A percentile compares a stretch with the other conserved stretches of the same genome.
Conservation (phyloP, 2,888 invertebrate genomes). For the Hanleya hanleyi region DNA sequence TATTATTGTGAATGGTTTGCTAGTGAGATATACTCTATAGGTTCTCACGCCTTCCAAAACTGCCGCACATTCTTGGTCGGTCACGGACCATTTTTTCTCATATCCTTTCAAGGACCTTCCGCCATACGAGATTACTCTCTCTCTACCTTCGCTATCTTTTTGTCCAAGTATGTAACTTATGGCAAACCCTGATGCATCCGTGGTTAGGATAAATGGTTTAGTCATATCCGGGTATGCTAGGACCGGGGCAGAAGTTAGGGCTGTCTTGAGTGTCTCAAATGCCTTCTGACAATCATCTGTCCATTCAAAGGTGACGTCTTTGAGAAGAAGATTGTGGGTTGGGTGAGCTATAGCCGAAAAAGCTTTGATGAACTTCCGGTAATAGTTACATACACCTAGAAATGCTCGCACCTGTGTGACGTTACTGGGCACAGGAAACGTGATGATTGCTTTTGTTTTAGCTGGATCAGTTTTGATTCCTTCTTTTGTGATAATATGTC, state of each 20-base stretch:
- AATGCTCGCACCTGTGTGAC: background rate
- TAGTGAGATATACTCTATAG: constrained; percentile 28
- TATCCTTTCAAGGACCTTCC: constrained; percentile 10
- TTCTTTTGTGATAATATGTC: constrained; percentile 5
- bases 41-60: constrained; percentile 33
- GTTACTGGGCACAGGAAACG: background rate
- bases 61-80: constrained; percentile 32
- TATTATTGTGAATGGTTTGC: constrained; percentile 23
- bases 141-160: constrained; percentile 24
- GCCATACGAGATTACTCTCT: constrained; percentile 27
- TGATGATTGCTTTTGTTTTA: background rate
- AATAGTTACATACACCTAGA: constrained; percentile 52
- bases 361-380: constrained; percentile 60
- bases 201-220: constrained; percentile 26
- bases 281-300: constrained; percentile 44
- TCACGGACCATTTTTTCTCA: constrained; percentile 26
- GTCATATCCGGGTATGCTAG: constrained; percentile 21
- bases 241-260: constrained; percentile 21
- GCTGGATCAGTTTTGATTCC: background rate
- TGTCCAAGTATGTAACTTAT: constrained; percentile 42
- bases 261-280: constrained; percentile 51
- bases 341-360: constrained; percentile 48
- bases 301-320: constrained; percentile 48
- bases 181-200: constrained; percentile 32
- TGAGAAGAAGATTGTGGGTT: constrained; percentile 51